A percentile compares a stretch with the other conserved stretches of the same genome.
Conservation (phyloP, 2,888 invertebrate genomes). For the Stramonita haemastoma region DNA sequence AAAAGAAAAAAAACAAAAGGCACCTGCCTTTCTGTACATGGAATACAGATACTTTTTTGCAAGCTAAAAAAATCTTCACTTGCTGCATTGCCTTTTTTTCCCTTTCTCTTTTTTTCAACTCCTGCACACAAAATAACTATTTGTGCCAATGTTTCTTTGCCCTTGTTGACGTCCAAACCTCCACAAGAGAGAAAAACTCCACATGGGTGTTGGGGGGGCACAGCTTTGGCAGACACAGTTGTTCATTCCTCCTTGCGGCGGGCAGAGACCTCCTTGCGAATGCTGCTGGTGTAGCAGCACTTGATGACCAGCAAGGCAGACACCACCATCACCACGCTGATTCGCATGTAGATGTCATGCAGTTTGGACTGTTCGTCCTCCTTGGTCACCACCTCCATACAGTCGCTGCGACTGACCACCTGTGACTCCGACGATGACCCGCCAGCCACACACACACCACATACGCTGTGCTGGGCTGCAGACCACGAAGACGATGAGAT, state of each 20-base stretch:
- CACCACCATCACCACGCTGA: neutral
- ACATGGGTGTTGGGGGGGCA: neutral
- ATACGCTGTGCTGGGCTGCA: conserved; percentile 50
- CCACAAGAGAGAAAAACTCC: no score
- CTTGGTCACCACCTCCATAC: conserved; percentile 45
- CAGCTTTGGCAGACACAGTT: neutral
- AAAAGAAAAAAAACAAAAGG: no score
- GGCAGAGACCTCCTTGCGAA: neutral
- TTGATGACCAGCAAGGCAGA: conserved; percentile 9
- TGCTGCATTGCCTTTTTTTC: no score
- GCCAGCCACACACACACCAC: conserved; percentile 50
- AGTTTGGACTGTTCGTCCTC: conserved; percentile 12
- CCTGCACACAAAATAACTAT: no score
- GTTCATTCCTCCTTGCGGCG: neutral
- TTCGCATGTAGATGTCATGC: conserved; percentile 18
- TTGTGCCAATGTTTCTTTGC: no score
- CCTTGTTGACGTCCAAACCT: no score
- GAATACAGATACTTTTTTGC: no score
- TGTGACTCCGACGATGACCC: neutral
- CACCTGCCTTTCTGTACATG: no score
- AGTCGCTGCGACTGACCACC: conserved; percentile 22
- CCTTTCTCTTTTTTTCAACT: no score
- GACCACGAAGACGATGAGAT: conserved; percentile 44
- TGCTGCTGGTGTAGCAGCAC: conserved; percentile 14
- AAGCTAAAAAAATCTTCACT: no score